Conservation (phyloP, 2,888 invertebrate species). For the Apoda limacodes region DNA sequence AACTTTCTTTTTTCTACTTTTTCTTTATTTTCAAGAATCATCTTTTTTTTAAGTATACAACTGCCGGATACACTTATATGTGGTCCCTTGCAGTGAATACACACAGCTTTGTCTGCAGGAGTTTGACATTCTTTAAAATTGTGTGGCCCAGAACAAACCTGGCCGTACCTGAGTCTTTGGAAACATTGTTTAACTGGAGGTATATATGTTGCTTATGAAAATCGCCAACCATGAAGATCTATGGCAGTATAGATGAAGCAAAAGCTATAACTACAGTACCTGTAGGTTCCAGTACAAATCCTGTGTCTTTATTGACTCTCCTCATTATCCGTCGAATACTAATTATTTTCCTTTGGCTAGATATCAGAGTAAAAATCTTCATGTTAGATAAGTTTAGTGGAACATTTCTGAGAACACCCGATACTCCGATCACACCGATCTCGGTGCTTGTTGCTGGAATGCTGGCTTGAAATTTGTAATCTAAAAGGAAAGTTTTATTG, state of each 20-base stretch:
- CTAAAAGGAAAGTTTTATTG: not conserved
- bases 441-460: not conserved
- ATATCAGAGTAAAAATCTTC: not conserved
- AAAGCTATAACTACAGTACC: not conserved
- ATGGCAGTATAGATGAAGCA: slow-evolving; percentile 6
- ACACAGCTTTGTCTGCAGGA: slow-evolving; percentile 2
- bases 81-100: slow-evolving; percentile 8
- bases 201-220: slow-evolving; percentile 4
- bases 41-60: slow-evolving; percentile 9
- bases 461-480: not conserved
- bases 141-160: slow-evolving; percentile 9
- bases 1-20: too few relatives aligned
- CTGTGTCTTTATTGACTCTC: not conserved
- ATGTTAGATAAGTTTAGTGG: not conserved
- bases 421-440: too few relatives aligned
- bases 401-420: not conserved
- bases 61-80: slow-evolving; percentile 8
- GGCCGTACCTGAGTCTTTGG: slow-evolving; percentile 11
- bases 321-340: not conserved
- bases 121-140: slow-evolving; percentile 8
- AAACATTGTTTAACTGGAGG: slow-evolving; percentile 15
- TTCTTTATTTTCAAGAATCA: slow-evolving; percentile 9
- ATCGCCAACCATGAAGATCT: slow-evolving; percentile 7
- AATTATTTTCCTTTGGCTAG: not conserved
- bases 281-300: not conserved